phyloP scores from a whole-genome alignment of 2,113 vertebrate genomes.

The Aramus guarauna region DNA sequence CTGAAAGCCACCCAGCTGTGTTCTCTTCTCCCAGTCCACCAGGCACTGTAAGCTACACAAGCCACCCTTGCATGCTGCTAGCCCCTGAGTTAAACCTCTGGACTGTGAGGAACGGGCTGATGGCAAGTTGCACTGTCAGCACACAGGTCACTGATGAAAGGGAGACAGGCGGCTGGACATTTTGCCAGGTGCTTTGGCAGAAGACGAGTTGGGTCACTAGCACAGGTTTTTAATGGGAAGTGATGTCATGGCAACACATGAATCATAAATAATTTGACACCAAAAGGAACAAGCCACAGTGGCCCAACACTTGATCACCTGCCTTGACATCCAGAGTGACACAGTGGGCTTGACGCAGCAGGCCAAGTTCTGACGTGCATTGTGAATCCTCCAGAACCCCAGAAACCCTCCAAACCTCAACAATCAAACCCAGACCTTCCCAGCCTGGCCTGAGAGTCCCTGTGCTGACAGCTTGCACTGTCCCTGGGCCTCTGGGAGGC shows the following conservation, averaged over 20 bases:
- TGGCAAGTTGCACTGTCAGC: not conserved
- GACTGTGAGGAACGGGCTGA: not conserved
- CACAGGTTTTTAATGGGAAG: not conserved
- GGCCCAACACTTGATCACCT: constrained; percentile 2
- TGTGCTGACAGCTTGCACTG: not conserved
- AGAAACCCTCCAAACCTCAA: not conserved
- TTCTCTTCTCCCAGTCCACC: not conserved
- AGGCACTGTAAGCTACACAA: not conserved
- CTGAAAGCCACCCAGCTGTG: not conserved
- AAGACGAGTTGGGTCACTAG: not conserved
- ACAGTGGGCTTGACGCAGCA: not conserved
- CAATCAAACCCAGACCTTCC: not conserved
- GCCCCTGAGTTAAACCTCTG: not conserved
- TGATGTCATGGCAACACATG: constrained; percentile 8
- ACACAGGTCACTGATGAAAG: rapidly evolving
- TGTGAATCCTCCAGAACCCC: not conserved
- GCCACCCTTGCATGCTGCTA: not conserved
- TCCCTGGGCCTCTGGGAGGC: not conserved
- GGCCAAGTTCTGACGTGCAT: not conserved
- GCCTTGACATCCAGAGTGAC: not conserved
- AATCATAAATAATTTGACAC: constrained; percentile 26
- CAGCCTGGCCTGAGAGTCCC: not conserved
- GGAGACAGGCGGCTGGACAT: rapidly evolving
- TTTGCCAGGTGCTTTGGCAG: not conserved
- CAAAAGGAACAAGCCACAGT: not conserved